Evolutionary conservation across 2,888 invertebrate genomes (phyloP), one percentile per base, ranked within the genome.

Genomic region (Drosophila quinaria): DNA sequence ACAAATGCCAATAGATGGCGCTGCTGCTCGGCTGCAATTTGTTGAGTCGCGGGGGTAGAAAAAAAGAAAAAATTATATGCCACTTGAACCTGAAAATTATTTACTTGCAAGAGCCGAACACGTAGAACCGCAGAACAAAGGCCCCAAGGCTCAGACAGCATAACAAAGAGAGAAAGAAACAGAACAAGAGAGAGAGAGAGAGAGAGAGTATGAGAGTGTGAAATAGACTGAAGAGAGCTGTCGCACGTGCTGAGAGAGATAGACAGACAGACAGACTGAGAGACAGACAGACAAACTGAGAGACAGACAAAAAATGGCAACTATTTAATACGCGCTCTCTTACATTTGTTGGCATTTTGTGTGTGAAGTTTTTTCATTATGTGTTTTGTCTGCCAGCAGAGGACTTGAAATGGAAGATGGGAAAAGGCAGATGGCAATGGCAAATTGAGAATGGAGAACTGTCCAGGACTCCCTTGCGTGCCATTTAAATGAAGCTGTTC

Each of bases 31-130:
- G 59, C 29, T 79, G 81, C 81, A 87, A 84, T 84, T 84, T 84
- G 87, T 86, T 65, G 70, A 71, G 61, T 31, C 39, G 61, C 54
- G 62, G 66, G 61, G 71, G 59, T 15, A 17, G 19, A 25, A 49
- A 61, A 62, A 62, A 65, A 22, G 0, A 22, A 89, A 73, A 89
- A 73, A 83, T 87, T 71, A 80, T 89, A 78, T 80, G 88, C 75
- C 80, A 89, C 89, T 87, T 87, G 86, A 87, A 87, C 88, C 86
- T 85, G 86, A 89, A 85, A 89, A 89, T 87, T 89, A 87, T 89
- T 89, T 87, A 89, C 76, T 76, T 65, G 74, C 64, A 56, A 42
- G 78, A 63, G 15, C 22, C 76, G 52, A 70, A 67, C 59, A 77
- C 60, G 70, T 56, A 51, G 54, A 47, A 15, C 49, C 42, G 50